phyloP scores from a whole-genome alignment of 2,797 vertebrate species.

The Parauchenoglanis ngamensis region DNA sequence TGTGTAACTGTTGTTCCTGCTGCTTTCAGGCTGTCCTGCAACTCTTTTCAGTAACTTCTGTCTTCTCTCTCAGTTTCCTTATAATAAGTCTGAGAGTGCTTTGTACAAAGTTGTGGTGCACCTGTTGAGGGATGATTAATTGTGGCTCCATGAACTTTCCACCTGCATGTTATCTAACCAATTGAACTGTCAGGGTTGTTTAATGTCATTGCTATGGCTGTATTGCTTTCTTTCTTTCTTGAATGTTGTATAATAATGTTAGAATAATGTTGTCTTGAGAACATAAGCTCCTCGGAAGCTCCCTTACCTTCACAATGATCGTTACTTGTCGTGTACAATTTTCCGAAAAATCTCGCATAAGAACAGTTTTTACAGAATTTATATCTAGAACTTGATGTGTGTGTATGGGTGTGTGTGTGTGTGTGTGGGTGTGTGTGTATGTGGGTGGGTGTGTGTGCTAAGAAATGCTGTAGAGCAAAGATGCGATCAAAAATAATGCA shows the following conservation, averaged over 20 bases:
- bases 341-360: neutral
- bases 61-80: neutral
- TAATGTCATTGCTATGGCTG: neutral
- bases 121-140: neutral
- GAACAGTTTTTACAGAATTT: neutral
- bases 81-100: neutral
- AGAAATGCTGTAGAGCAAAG: too few species aligned
- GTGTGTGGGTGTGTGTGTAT: too few species aligned
- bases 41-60: neutral
- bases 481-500: too few species aligned
- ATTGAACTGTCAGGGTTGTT: neutral
- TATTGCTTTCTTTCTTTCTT: neutral
- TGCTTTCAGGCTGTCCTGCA: neutral
- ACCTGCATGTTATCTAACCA: neutral
- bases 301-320: too few species aligned
- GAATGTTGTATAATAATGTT: neutral
- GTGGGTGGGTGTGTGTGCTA: too few species aligned
- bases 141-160: neutral
- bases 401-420: neutral
- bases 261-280: neutral
- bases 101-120: neutral
- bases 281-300: neutral
- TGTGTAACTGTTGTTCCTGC: neutral
- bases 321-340: too few species aligned
- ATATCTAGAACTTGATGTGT: neutral